Conservation (phyloP, 2,797 vertebrate species). For the Mus minutoides region DNA sequence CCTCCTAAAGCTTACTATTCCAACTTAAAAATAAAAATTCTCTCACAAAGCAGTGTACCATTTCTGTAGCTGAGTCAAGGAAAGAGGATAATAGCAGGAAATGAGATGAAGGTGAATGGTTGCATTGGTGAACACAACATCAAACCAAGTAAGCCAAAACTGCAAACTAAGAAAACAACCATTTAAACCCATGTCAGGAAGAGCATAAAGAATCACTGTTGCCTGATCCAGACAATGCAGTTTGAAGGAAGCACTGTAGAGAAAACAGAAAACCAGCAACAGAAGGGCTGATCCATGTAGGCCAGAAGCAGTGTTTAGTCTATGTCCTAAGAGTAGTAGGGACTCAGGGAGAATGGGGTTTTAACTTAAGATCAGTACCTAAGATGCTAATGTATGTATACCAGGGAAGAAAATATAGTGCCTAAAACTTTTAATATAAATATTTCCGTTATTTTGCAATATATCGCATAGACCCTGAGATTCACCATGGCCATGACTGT, state of each 20-base stretch:
- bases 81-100: neutral
- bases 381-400: neutral
- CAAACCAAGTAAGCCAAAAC: neutral
- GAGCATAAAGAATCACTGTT: neutral
- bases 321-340: neutral
- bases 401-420: neutral
- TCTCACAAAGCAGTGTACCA: neutral
- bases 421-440: neutral
- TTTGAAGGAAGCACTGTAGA: neutral
- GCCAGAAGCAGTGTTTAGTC: rapidly evolving
- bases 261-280: no score
- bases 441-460: neutral
- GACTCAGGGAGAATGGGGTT: neutral
- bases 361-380: neutral
- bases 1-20: neutral
- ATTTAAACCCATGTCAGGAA: rapidly evolving
- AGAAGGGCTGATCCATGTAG: rapidly evolving
- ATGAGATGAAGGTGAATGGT: neutral
- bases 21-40: neutral
- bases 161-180: neutral
- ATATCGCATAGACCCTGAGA: neutral
- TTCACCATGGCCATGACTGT: neutral
- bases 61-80: neutral
- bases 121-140: neutral
- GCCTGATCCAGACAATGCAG: neutral